These are phyloP conservation scores for Mycteria americana DNA, from an alignment of 2,797 vertebrate species.

Conservation along the genomic window DNA sequence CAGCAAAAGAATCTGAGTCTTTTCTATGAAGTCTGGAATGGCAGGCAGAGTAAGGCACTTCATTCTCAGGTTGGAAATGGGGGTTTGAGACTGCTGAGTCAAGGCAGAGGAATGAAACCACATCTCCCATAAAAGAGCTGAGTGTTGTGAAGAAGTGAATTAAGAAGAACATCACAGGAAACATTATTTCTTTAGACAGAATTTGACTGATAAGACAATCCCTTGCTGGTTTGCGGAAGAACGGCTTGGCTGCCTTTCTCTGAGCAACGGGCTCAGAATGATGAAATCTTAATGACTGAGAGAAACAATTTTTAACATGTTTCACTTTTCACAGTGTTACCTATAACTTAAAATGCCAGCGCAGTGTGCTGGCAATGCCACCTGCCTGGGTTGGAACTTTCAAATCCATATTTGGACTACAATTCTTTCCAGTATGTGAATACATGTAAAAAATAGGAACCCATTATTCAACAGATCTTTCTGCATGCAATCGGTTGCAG, in stretches of 20 bases:
- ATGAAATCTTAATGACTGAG: not conserved
- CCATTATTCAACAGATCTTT: not conserved
- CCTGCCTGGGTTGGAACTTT: not conserved
- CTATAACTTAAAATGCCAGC: not conserved
- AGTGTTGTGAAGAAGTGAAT: not conserved
- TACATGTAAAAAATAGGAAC: not conserved
- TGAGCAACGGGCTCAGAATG: not conserved
- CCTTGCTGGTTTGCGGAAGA: not conserved
- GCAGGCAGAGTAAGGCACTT: not conserved
- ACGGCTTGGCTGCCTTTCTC: not conserved
- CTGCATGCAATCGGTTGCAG: not conserved
- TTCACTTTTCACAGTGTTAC: not conserved
- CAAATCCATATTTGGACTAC: not conserved
- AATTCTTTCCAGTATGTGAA: not conserved
- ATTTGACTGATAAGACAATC: not conserved
- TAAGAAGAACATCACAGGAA: not conserved
- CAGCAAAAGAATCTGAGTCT: not conserved
- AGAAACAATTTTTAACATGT: rapidly evolving
- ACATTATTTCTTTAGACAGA: not conserved
- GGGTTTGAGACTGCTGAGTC: not conserved
- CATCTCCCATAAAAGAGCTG: not conserved
- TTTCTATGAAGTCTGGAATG: not conserved
- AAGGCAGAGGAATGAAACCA: not conserved
- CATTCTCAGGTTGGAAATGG: not conserved
- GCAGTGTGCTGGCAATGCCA: not conserved